Base-by-base conservation (phyloP, 2,113 vertebrate genomes). In the Perognathus longimembris region DNA sequence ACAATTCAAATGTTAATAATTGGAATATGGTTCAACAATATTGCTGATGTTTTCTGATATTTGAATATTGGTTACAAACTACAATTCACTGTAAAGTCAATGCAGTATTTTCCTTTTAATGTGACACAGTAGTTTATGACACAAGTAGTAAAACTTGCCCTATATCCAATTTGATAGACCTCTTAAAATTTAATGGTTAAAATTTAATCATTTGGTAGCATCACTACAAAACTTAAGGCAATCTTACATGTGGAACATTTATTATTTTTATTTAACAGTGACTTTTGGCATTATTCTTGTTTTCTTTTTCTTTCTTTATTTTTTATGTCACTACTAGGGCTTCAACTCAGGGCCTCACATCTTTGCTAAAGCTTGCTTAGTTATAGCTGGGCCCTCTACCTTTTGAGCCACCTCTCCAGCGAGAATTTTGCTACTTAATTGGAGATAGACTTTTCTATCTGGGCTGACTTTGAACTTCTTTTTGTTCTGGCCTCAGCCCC, bases 31-130 rank as follows among this genome's bases (percentile, higher is more conserved):
- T 3, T 36, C 70, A 74, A 30, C 71, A 40, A 54, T 64, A 24
- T 42, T 40, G 6, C 40, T 94, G 64, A 69, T 14, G 28, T 96
- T 92, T 93, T 77, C 66, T n/a, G 75, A 18, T 57, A n/a, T 78
- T 78, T 83, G 76, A 90, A 69, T 84, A 54, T 76, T 57, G 57
- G 63, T 70, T 63, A 26, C 70, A 82, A 82, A 77, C 85, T 79
- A 36, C 0, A 80, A 3, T 69, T 88, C 7, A 26, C 17, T 67
- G 40, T 79, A 90, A 93, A 45, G 8, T 40, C 78, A 32, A 83
- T 11, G 42, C 61, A 89, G 50, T 40, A 10, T 91, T 86, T 86
- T 66, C 9, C 22, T 77, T 83, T 59, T 59, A 45, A 45, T 45
- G 9, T 82, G 75, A 78, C 21, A 90, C 88, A 85, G 69, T 38